Evolutionary conservation across 2,113 vertebrate genomes (phyloP).

Genomic region (chimpanzee (Pan troglodytes)): NHGRI_mPanTro3-v2.1_pri NC_072419.2:70090001-70090500

Average conservation of each 20-base stretch:
- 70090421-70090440: neutral
- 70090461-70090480: neutral
- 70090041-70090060: neutral
- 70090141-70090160: neutral
- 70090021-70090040: neutral
- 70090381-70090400: too few species aligned
- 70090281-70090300: neutral
- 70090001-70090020: neutral
- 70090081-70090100: neutral
- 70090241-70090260: neutral
- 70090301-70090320: neutral
- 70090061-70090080: neutral
- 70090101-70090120: too few species aligned
- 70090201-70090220: constrained; percentile 52
- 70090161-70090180: neutral
- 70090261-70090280: neutral
- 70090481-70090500: neutral
- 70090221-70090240: constrained; percentile 41
- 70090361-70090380: too few species aligned
- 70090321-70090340: neutral
- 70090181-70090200: neutral
- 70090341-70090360: neutral
- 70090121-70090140: too few species aligned
- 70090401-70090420: too few species aligned
- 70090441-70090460: neutral